A percentile compares a stretch with the other conserved stretches of the same genome.
Evolutionary conservation across 1,140 invertebrate genomes (phyloP).

Genomic region (Caerostris extrusa): DNA sequence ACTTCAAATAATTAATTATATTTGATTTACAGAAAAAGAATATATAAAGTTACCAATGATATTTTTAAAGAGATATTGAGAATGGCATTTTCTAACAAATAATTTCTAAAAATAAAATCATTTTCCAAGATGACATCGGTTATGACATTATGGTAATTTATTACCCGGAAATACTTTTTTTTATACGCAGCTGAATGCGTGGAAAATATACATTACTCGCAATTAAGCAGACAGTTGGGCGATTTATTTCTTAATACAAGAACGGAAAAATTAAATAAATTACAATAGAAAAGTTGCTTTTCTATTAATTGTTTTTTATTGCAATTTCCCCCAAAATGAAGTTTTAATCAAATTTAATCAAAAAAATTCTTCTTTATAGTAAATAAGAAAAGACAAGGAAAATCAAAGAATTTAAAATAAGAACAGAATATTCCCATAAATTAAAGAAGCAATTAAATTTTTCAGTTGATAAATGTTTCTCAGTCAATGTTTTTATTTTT

Average conservation of each 20-base stretch:
- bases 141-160: constrained; percentile 2
- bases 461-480: too few relatives aligned
- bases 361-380: too few relatives aligned
- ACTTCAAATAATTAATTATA: too few relatives aligned
- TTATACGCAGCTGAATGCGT: not conserved
- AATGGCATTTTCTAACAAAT: not conserved
- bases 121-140: not conserved
- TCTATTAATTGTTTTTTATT: not conserved
- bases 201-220: constrained; percentile 18
- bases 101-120: constrained; percentile 4
- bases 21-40: too few relatives aligned
- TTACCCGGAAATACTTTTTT: not conserved
- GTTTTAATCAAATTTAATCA: too few relatives aligned
- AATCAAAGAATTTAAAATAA: too few relatives aligned
- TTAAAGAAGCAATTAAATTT: too few relatives aligned
- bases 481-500: too few relatives aligned
- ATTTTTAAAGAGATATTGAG: not conserved
- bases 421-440: too few relatives aligned
- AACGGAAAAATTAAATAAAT: constrained; percentile 23
- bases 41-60: not conserved
- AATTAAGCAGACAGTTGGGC: constrained; percentile 12
- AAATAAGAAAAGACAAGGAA: too few relatives aligned
- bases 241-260: not conserved
- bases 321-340: not conserved
- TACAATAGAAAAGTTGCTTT: not conserved